phyloP scores from a whole-genome alignment of 2,113 vertebrate species.

The Rhipidura dahli region DNA sequence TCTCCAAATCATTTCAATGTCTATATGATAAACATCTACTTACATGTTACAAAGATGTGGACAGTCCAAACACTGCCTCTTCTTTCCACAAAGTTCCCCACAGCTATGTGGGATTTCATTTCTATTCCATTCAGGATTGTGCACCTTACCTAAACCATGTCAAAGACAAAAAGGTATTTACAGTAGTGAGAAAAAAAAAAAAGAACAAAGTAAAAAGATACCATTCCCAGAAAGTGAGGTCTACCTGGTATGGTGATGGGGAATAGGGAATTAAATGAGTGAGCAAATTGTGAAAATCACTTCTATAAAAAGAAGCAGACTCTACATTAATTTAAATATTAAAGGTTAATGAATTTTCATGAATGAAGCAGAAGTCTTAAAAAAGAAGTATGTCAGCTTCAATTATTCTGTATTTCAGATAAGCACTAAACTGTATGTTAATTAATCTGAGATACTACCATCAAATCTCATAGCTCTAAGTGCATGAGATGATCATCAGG shows the following conservation, averaged over 20 bases:
- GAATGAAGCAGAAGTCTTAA: background rate
- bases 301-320: background rate
- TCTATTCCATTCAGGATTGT: slow-evolving; percentile 95
- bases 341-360: background rate
- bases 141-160: slow-evolving; percentile 83
- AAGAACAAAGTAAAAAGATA: too few relatives aligned
- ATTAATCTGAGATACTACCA: background rate
- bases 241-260: background rate
- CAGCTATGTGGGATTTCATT: slow-evolving; percentile 99
- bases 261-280: background rate
- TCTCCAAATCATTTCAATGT: background rate
- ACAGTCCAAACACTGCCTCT: slow-evolving; percentile 86
- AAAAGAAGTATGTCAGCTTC: background rate
- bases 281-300: background rate
- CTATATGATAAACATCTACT: slow-evolving; percentile 53
- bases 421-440: background rate
- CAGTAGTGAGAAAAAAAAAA: too few relatives aligned
- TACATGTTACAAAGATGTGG: slow-evolving; percentile 98
- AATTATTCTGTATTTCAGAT: background rate
- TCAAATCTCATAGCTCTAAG: background rate
- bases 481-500: background rate
- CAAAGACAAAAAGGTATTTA: slow-evolving; percentile 15
- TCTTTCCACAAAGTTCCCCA: slow-evolving; percentile 96
- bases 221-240: background rate
- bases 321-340: background rate